A percentile compares a stretch with the other conserved stretches of the same genome.
Conservation (phyloP, 2,113 vertebrate genomes). For the Lampris incognitus region DNA sequence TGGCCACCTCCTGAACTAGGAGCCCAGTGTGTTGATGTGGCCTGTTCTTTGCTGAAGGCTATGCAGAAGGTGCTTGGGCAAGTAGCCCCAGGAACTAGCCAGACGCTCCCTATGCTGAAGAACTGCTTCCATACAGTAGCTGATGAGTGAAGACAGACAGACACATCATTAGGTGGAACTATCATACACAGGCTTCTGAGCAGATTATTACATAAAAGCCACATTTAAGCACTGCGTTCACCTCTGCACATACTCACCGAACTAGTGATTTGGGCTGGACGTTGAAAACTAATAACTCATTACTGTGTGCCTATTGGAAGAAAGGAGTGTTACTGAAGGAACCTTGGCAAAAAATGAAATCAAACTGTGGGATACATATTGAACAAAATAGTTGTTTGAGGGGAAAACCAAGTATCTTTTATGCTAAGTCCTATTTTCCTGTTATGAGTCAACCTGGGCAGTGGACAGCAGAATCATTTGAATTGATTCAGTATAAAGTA, state of each 20-base stretch:
- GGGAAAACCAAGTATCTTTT: too few species aligned
- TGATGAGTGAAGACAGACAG: slow-evolving; percentile 47
- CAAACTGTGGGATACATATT: too few species aligned
- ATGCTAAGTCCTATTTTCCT: too few species aligned
- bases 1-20: slow-evolving; percentile 71
- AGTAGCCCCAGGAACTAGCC: slow-evolving; percentile 89
- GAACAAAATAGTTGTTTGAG: too few species aligned
- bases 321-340: too few species aligned
- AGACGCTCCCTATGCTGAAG: slow-evolving; percentile 89
- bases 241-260: slow-evolving; percentile 80
- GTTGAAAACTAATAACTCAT: slow-evolving; percentile 91
- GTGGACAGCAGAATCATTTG: too few species aligned
- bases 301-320: slow-evolving; percentile 90
- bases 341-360: too few species aligned
- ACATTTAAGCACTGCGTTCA: rapidly evolving
- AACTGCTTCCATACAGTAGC: slow-evolving; percentile 90
- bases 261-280: slow-evolving; percentile 93
- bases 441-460: too few species aligned
- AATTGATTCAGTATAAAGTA: too few species aligned
- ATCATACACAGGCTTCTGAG: neutral
- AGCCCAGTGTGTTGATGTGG: slow-evolving; percentile 89
- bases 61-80: slow-evolving; percentile 93
- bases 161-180: neutral
- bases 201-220: neutral
- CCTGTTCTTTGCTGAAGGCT: slow-evolving; percentile 88